Percentiles rank a stretch among this genome's conserved stretches.
These are phyloP conservation scores for Ptychadena robeensis DNA, from an alignment of 2,797 vertebrate species.

Conservation along the genomic window DNA sequence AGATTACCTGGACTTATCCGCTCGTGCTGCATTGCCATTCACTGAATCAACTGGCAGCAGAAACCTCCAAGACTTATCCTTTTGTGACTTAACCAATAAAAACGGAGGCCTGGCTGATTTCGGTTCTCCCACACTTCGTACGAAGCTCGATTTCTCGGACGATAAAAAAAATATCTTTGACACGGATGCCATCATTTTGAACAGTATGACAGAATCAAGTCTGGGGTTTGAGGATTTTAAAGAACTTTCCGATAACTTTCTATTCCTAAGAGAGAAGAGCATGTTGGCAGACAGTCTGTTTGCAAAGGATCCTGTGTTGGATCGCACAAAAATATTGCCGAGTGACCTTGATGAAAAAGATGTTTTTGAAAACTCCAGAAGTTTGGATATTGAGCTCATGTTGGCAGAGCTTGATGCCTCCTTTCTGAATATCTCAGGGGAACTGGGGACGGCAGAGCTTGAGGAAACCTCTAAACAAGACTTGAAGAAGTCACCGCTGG, in stretches of 20 bases:
- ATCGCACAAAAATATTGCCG: slow-evolving; percentile 69
- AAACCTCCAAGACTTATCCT: slow-evolving; percentile 71
- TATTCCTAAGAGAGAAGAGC: slow-evolving; percentile 88
- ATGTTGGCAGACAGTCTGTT: slow-evolving; percentile 78
- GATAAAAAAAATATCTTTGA: slow-evolving; percentile 72
- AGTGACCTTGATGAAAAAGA: slow-evolving; percentile 70
- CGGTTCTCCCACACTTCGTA: neutral
- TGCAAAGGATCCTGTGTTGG: slow-evolving; percentile 64
- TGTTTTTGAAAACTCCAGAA: slow-evolving; percentile 72
- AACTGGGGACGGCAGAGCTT: slow-evolving; percentile 59
- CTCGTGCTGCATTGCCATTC: slow-evolving; percentile 86
- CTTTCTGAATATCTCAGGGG: slow-evolving; percentile 60
- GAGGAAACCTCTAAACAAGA: slow-evolving; percentile 34
- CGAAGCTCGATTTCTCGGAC: slow-evolving; percentile 5
- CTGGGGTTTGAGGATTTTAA: slow-evolving; percentile 75
- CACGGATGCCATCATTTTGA: slow-evolving; percentile 70
- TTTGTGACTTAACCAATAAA: slow-evolving; percentile 81
- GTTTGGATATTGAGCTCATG: slow-evolving; percentile 71
- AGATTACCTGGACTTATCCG: slow-evolving; percentile 75
- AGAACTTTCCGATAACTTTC: slow-evolving; percentile 85
- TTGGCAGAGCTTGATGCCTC: slow-evolving; percentile 65
- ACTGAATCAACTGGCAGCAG: slow-evolving; percentile 82
- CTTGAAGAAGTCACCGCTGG: slow-evolving; percentile 58
- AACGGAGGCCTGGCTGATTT: slow-evolving; percentile 73
- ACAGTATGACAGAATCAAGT: slow-evolving; percentile 67